Evolutionary conservation across 2,113 vertebrate species (phyloP), one percentile per base, ranked within the genome.

Genomic region (Thunnus thynnus): DNA sequence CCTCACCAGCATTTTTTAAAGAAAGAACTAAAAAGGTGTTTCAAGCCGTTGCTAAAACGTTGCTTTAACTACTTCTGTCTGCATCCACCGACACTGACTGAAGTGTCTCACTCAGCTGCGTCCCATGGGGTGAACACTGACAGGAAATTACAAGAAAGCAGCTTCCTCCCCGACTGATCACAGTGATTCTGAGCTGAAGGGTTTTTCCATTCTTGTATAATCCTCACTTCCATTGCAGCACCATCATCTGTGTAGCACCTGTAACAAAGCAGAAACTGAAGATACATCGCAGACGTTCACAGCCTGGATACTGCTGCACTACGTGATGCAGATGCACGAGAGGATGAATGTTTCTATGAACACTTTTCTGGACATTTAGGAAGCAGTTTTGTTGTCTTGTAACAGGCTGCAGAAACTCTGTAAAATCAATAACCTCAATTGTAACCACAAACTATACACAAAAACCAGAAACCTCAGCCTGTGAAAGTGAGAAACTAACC

Each of bases 91-190:
- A 18, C 44, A 48, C 22, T 54, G 63, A 14, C 75, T 64, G 32
- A 69, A 69, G 30, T n/a, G 44, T 81, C 54, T 76, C 10, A 74
- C 32, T 84, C 67, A 48, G 25, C 22, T n/a, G 32, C 0, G n/a
- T 90, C 72, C 25, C 86, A 8, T 8, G 36, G 60, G 61, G 85
- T 18, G 2, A 75, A 55, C 36, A 22, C 86, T 46, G 9, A 88
- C 84, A 90, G 91, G 92, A 93, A 90, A 81, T 90, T 87, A 83
- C 89, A 83, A 1, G 1, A 90, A 41, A 57, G 50, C 8, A 80
- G 63, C 58, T 87, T 89, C 88, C 85, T 89, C 47, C 44, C 44
- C 7, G 11, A 66, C 48, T 9, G 3, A 57, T 48, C 41, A 60
- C 16, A 62, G 50, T n/a, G 44, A n/a, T 67, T 32, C 6, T 25